These are phyloP conservation scores for Circaetus gallicus DNA, from an alignment of 2,113 vertebrate species.

Conservation along the genomic window DNA sequence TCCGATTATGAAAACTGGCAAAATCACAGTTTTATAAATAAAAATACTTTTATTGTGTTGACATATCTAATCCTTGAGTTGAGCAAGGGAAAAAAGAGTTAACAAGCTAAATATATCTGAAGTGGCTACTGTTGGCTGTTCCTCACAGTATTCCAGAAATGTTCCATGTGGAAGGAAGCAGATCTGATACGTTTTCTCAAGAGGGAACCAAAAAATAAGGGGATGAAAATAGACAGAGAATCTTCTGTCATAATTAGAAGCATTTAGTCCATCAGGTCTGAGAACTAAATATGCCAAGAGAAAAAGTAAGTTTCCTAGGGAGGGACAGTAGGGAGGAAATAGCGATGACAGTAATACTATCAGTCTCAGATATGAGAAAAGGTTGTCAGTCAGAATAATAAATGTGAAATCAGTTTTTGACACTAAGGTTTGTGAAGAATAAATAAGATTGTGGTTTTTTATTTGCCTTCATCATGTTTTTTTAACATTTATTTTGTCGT, in stretches of 20 bases:
- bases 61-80: neutral
- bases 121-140: conserved; percentile 5
- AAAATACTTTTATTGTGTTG: neutral
- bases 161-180: conserved; percentile 16
- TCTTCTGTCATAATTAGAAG: neutral
- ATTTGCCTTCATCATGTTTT: neutral
- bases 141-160: conserved; percentile 12
- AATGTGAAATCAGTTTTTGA: neutral
- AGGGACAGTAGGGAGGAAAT: neutral
- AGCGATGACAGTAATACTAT: neutral
- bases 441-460: neutral
- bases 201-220: neutral
- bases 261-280: neutral
- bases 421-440: neutral
- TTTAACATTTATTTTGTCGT: neutral
- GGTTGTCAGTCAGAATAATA: neutral
- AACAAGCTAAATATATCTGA: neutral
- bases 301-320: neutral
- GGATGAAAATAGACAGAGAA: neutral
- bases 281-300: neutral
- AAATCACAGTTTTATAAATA: neutral
- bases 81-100: neutral
- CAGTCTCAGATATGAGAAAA: neutral
- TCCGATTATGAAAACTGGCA: neutral
- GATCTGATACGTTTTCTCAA: neutral